These are phyloP conservation scores for Rhinopithecus roxellana DNA, from an alignment of 2,113 vertebrate genomes.

Conservation along the genomic window DNA sequence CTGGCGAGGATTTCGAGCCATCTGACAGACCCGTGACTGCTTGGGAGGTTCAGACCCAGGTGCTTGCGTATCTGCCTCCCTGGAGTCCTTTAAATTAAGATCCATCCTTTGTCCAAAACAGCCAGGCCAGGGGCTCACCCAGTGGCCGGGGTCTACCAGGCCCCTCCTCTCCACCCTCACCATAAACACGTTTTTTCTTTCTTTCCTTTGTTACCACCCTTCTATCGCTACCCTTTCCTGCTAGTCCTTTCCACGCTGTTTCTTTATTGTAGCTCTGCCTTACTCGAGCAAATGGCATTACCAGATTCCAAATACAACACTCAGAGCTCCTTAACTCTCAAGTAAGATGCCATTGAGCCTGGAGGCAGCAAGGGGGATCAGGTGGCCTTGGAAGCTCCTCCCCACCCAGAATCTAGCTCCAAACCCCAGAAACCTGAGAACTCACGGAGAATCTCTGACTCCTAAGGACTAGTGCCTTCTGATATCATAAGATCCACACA, in stretches of 20 bases:
- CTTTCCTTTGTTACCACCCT: not conserved
- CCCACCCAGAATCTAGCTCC: not conserved
- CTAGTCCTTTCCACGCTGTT: not conserved
- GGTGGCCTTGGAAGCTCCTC: not conserved
- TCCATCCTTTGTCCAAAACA: accelerated
- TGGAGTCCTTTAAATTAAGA: not conserved
- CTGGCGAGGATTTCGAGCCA: not conserved
- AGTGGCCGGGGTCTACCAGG: not conserved
- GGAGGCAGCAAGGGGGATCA: not conserved
- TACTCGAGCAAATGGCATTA: not conserved
- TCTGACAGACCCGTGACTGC: not conserved
- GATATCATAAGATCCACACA: not conserved
- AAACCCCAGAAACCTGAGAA: not conserved
- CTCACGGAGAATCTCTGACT: not conserved
- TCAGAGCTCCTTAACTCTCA: not conserved
- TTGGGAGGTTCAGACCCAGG: not conserved
- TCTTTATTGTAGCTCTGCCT: not conserved
- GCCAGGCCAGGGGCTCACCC: not conserved
- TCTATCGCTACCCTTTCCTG: not conserved
- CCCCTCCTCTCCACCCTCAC: not conserved
- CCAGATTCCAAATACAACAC: not conserved
- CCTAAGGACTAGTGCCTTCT: not conserved
- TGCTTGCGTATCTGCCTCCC: not conserved
- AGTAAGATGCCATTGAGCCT: not conserved
- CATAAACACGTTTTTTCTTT: not conserved